These are phyloP conservation scores for Hydractinia symbiolongicarpus DNA, from an alignment of 30 jellyfish, hydroid and myxozoan species.

Conservation along the genomic window DNA sequence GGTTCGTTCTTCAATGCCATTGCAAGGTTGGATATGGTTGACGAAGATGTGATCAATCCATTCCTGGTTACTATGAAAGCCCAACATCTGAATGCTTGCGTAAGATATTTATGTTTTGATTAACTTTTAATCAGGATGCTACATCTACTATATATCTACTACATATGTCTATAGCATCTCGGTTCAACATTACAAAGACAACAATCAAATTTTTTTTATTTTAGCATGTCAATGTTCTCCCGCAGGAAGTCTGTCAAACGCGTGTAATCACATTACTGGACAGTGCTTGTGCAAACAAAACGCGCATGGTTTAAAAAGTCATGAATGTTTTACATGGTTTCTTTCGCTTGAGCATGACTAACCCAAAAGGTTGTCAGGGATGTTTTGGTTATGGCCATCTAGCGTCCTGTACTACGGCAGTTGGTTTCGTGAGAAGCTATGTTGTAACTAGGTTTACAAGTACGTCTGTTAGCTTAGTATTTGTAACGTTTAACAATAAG, in stretches of 20 bases:
- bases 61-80: constrained; percentile 80
- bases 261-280: constrained; percentile 82
- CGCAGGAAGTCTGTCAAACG: constrained; percentile 84
- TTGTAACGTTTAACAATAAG: no score
- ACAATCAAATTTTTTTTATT: constrained; percentile 9
- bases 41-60: constrained; percentile 79
- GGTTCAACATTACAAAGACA: no score
- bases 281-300: constrained; percentile 69
- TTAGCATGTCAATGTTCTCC: constrained; percentile 79
- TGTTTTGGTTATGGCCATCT: constrained; percentile 94
- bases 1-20: constrained; percentile 75
- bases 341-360: constrained; percentile 59
- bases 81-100: constrained; percentile 67
- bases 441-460: constrained; percentile 61
- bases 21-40: constrained; percentile 94
- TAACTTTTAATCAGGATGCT: no score
- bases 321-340: constrained; percentile 50
- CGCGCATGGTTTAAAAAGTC: constrained; percentile 69
- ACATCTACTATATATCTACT: no score
- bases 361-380: constrained; percentile 93
- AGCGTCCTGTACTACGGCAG: constrained; percentile 61
- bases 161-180: not conserved
- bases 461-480: constrained; percentile 8
- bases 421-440: constrained; percentile 26
- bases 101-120: no score